A percentile compares a stretch with the other conserved stretches of the same genome.
Conservation (phyloP, 2,113 vertebrate genomes). For the Pseudonaja textilis region DNA sequence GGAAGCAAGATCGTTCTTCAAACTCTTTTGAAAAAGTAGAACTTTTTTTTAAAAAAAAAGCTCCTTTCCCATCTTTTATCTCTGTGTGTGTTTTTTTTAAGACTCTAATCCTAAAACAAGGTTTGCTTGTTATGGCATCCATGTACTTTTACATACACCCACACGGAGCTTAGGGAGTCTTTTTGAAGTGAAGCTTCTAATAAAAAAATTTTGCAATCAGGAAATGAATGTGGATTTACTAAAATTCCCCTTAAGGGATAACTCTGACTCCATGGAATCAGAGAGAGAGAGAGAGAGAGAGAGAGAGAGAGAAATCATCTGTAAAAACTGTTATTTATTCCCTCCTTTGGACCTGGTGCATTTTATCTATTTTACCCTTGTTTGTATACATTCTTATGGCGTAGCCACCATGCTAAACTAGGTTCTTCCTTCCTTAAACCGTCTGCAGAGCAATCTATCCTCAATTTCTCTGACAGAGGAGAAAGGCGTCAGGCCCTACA, state of each 20-base stretch:
- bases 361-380: neutral
- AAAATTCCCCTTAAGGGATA: neutral
- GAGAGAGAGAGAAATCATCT: rapidly evolving
- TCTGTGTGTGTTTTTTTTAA: neutral
- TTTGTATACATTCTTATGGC: neutral
- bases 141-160: neutral
- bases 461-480: neutral
- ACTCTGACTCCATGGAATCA: neutral
- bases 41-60: neutral
- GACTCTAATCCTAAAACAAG: neutral
- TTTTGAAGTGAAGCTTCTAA: neutral
- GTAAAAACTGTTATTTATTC: neutral
- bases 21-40: neutral
- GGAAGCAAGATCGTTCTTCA: neutral
- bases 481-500: neutral
- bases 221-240: neutral
- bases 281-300: neutral
- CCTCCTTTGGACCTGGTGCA: neutral
- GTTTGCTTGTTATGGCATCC: neutral
- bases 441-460: neutral
- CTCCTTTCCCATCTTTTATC: neutral
- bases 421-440: neutral
- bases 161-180: neutral
- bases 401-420: neutral
- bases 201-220: neutral